Evolutionary conservation across 1,140 invertebrate genomes (phyloP), one percentile per base, ranked within the genome.

Genomic region (Elymnias hypermnestra): DNA sequence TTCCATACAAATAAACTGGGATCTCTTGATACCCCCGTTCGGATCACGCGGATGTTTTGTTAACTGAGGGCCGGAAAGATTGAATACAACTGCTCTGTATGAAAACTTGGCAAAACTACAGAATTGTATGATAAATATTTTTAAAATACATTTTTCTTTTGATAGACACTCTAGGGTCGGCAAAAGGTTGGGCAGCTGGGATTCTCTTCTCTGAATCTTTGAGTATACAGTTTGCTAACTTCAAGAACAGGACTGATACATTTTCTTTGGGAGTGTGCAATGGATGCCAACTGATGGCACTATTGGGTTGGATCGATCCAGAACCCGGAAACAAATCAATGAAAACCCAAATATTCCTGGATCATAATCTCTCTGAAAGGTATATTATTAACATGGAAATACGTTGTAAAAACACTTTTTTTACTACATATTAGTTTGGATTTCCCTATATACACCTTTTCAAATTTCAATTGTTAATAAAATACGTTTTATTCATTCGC

Each of bases 211-310:
- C 90, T 41, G 85, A 90, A 13, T 88, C 88, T 22, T 67, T 94
- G 1, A 78, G 81, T 42, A 65, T 82, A 3, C 94, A 97, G 65
- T 92, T 98, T 29, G 74, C 90, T 18, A 78, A 88, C 43, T 98
- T 98, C 83, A 88, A 89, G 25, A 63, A 75, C 5, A 89, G 95
- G 12, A 55, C 85, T 1, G 92, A 98, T 70, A 98, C 95, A 0
- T 99, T 99, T 73, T 98, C 96, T 53, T 89, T 99, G 29, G 98
- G 98, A 25, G 95, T 99, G 5, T 99, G 98, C 72, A 99, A 99
- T 86, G 98, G 98, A 0, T 99, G 97, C 70, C 98, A 99, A 70
- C 77, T 99, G 25, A 96, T 99, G 94, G 94, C 92, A 15, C 78
- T 97, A 3, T 87, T 97, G 13, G 94, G 94, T 3, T 96, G 93